These are phyloP conservation scores for Yponomeuta sedellus DNA, from an alignment of 2,888 invertebrate genomes.

Conservation along the genomic window DNA sequence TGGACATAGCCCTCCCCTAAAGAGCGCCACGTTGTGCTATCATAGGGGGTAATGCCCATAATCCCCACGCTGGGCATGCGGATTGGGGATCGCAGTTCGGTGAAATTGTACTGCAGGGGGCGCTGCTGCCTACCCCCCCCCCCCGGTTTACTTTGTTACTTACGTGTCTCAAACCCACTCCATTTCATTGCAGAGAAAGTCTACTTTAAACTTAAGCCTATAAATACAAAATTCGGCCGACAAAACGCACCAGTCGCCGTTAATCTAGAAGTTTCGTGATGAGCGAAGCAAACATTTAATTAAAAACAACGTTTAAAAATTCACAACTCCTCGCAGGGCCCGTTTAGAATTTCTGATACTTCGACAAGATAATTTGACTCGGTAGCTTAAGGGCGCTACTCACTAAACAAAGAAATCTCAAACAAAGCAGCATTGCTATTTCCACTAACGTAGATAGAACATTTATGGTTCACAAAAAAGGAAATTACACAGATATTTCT, in stretches of 20 bases:
- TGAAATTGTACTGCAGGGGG: too few species aligned
- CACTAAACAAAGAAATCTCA: neutral
- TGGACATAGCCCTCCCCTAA: too few species aligned
- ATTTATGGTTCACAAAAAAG: too few species aligned
- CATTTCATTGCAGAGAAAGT: neutral
- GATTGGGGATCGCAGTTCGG: too few species aligned
- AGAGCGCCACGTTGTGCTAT: too few species aligned
- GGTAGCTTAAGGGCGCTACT: neutral
- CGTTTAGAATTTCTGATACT: slow-evolving; percentile 9
- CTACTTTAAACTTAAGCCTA: neutral
- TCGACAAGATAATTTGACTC: slow-evolving; percentile 9
- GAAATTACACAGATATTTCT: too few species aligned
- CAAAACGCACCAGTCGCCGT: neutral
- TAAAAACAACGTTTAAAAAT: slow-evolving; percentile 11
- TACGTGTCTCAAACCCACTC: too few species aligned
- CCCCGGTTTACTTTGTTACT: too few species aligned
- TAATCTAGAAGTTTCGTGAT: neutral
- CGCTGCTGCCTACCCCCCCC: too few species aligned
- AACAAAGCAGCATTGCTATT: neutral
- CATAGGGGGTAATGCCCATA: too few species aligned
- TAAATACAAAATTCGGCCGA: neutral
- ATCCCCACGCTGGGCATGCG: too few species aligned
- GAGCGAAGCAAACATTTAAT: slow-evolving; percentile 3
- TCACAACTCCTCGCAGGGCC: neutral
- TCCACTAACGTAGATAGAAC: too few species aligned